Percentiles rank a stretch among this genome's conserved stretches.
Conservation (phyloP, 2,888 invertebrate species). For the Ptychoptera albimana region DNA sequence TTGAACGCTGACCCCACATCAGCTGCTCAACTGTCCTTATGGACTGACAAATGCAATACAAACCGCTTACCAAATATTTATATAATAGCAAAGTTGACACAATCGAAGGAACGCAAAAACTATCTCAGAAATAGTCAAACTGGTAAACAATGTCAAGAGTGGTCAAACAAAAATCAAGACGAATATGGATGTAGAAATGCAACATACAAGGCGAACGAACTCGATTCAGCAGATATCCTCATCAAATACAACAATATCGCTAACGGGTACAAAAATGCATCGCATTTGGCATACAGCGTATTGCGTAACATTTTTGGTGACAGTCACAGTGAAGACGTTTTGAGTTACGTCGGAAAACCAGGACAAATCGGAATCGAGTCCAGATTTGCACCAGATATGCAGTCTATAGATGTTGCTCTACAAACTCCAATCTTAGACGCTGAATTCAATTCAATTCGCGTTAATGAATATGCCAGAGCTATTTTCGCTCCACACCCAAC, state of each 20-base stretch:
- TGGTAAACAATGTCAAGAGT: conserved; percentile 30
- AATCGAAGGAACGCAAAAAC: conserved; percentile 34
- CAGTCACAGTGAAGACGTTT: not conserved
- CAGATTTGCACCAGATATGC: conserved; percentile 31
- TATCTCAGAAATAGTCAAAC: conserved; percentile 32
- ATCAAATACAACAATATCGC: too few species aligned
- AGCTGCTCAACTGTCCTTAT: conserved; percentile 32
- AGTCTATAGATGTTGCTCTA: conserved; percentile 33
- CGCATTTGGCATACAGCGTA: too few species aligned
- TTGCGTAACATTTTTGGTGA: too few species aligned
- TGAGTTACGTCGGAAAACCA: conserved; percentile 24
- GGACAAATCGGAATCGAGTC: conserved; percentile 33
- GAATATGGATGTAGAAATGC: too few species aligned
- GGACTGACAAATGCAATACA: conserved; percentile 30
- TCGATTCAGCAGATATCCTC: too few species aligned
- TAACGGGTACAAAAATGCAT: too few species aligned
- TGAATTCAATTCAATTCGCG: conserved; percentile 30
- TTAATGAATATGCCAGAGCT: conserved; percentile 27
- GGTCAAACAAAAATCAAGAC: too few species aligned
- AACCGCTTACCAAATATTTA: conserved; percentile 16
- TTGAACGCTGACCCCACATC: conserved; percentile 36
- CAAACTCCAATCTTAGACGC: conserved; percentile 27
- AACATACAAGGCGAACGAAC: too few species aligned
- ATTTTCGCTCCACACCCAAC: conserved; percentile 34
- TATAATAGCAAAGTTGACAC: conserved; percentile 32